These are phyloP conservation scores for Sipha flava DNA, from an alignment of 1,140 invertebrate species.

Conservation along the genomic window DNA sequence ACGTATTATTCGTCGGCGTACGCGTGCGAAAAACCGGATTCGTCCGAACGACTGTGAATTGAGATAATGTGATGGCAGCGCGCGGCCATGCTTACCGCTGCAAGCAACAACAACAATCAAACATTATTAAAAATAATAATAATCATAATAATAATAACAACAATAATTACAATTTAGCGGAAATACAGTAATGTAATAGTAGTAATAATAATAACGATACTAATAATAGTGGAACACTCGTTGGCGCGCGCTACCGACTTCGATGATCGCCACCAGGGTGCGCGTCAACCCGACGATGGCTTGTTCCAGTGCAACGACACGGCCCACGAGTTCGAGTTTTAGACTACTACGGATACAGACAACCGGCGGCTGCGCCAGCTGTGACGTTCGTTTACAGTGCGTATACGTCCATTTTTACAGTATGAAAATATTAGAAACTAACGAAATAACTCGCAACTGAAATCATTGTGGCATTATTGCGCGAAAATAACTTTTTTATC, in stretches of 20 bases:
- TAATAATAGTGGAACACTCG: not conserved
- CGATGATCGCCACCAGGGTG: not conserved
- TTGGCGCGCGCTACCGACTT: not conserved
- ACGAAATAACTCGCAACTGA: no score
- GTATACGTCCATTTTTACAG: no score
- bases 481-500: no score
- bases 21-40: not conserved
- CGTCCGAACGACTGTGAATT: not conserved
- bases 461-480: no score
- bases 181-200: no score
- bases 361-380: not conserved
- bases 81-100: no score
- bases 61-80: not conserved
- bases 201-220: no score
- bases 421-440: no score
- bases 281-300: not conserved
- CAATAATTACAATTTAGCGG: not conserved
- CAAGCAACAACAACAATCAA: no score
- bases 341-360: not conserved
- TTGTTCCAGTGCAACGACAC: conserved; percentile 5
- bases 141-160: not conserved
- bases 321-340: not conserved
- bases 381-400: not conserved
- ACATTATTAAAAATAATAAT: no score
- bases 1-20: no score